phyloP scores from a whole-genome alignment of 1,140 invertebrate genomes.

The Drosophila melanogaster region Release_6_plus_ISO1_MT NC_004354.4:3697001-3697500 shows the following conservation, averaged over 20 bases:
- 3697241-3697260: neutral
- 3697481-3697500: constrained; percentile 41
- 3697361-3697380: neutral
- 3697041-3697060: neutral
- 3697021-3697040: neutral
- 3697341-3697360: neutral
- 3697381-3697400: constrained; percentile 24
- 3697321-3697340: neutral
- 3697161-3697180: no score
- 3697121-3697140: neutral
- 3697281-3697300: constrained; percentile 12
- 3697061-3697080: neutral
- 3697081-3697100: neutral
- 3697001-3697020: no score
- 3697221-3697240: neutral
- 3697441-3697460: constrained; percentile 5
- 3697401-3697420: constrained; percentile 6
- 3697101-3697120: neutral
- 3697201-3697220: neutral
- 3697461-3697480: constrained; percentile 20
- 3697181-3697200: no score
- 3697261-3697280: neutral
- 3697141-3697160: no score
- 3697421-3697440: neutral
- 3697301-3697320: constrained; percentile 10